Percentiles rank a stretch among this genome's conserved stretches.
These are phyloP conservation scores for Recurvirostra avosetta DNA, from an alignment of 2,113 vertebrate genomes.

Conservation along the genomic window DNA sequence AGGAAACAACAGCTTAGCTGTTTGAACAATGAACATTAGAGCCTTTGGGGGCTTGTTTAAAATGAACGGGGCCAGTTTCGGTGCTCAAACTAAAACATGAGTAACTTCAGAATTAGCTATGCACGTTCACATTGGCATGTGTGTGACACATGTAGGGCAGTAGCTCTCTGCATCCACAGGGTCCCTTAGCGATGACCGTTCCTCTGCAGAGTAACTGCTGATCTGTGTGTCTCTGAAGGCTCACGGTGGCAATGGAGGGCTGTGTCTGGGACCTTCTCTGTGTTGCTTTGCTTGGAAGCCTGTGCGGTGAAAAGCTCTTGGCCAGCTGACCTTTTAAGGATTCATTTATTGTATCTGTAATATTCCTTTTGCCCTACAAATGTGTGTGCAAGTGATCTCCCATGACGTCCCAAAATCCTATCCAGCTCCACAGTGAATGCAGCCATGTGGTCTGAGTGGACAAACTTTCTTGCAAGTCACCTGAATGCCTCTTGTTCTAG, in stretches of 20 bases:
- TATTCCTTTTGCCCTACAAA: not conserved
- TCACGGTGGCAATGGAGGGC: not conserved
- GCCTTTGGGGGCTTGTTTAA: not conserved
- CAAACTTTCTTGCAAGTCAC: not conserved
- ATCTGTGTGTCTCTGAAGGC: not conserved
- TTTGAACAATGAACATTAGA: not conserved
- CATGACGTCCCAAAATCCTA: fast-evolving
- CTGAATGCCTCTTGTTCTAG: not conserved
- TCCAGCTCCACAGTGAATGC: not conserved
- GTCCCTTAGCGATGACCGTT: not conserved
- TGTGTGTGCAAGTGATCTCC: not conserved
- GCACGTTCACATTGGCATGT: not conserved
- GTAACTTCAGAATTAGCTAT: not conserved
- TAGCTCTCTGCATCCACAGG: not conserved
- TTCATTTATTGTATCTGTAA: not conserved
- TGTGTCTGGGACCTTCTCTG: not conserved
- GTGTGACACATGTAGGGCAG: not conserved
- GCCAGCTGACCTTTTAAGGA: not conserved
- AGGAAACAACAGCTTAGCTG: not conserved
- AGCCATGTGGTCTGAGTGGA: not conserved
- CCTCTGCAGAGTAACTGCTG: not conserved
- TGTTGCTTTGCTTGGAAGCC: not conserved
- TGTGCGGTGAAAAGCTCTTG: not conserved
- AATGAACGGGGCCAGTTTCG: not conserved
- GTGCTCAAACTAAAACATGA: not conserved